Evolutionary conservation across 2,888 invertebrate genomes (phyloP).

Genomic region (Stegophylla sp.): DNA sequence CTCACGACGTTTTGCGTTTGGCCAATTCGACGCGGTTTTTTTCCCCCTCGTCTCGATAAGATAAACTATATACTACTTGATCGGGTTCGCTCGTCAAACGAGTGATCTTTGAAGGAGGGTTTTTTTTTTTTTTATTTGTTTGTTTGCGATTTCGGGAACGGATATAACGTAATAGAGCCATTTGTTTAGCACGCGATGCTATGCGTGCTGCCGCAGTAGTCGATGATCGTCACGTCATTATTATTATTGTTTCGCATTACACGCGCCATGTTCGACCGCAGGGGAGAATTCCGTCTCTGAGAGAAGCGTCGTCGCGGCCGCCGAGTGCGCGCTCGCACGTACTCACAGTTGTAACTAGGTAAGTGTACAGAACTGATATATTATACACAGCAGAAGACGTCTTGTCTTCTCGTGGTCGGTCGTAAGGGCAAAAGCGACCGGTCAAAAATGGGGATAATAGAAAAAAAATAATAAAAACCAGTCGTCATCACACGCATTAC

Average conservation of each 20-base stretch:
- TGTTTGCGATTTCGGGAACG: not conserved
- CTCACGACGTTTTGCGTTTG: not conserved
- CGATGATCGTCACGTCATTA: not conserved
- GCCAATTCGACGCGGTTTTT: not conserved
- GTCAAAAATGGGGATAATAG: not conserved
- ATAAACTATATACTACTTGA: too few species aligned
- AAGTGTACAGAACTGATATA: too few species aligned
- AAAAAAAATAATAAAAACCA: slow-evolving; percentile 16
- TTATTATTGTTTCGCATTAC: not conserved
- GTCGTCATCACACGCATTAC: not conserved
- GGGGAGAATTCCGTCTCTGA: slow-evolving; percentile 11
- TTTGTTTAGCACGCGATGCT: slow-evolving; percentile 25
- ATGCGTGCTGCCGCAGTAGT: not conserved
- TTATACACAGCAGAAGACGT: not conserved
- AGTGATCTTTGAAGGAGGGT: not conserved
- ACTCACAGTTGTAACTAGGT: not conserved
- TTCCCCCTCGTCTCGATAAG: not conserved
- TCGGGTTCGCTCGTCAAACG: not conserved
- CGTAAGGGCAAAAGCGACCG: slow-evolving; percentile 1
- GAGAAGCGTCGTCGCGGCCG: not conserved
- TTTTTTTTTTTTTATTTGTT: not conserved
- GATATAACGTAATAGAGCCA: not conserved
- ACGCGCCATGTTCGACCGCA: not conserved
- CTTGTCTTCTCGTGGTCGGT: not conserved
- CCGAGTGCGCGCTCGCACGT: not conserved